These are phyloP conservation scores for Girardinichthys multiradiatus DNA, from an alignment of 2,113 vertebrate species.

Conservation along the genomic window DNA sequence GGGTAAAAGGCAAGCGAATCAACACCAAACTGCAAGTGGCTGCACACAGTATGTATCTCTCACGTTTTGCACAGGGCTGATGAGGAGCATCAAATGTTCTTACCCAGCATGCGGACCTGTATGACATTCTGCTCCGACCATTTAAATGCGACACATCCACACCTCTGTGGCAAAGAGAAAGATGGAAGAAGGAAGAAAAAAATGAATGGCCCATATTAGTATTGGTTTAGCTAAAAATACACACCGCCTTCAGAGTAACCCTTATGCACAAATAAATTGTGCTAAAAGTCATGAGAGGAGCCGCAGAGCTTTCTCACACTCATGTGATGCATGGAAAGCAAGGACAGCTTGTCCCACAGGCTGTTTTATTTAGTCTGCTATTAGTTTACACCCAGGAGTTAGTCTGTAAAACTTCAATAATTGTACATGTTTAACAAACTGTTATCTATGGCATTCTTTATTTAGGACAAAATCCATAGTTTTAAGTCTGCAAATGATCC, in stretches of 20 bases:
- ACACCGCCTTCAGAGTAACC: conserved; percentile 30
- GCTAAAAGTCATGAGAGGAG: conserved; percentile 42
- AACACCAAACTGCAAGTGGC: conserved; percentile 6
- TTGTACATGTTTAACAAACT: not conserved
- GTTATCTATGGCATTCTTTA: not conserved
- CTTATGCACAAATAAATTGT: conserved; percentile 36
- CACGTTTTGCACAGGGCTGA: conserved; percentile 19
- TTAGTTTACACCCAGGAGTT: too few relatives aligned
- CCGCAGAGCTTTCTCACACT: conserved; percentile 24
- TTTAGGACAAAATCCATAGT: not conserved
- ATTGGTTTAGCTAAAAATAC: conserved; percentile 44
- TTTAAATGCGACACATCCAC: conserved; percentile 71
- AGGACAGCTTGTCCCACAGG: conserved; percentile 7
- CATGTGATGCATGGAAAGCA: conserved; percentile 8
- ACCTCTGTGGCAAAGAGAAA: conserved; percentile 61
- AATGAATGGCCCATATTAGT: conserved; percentile 30
- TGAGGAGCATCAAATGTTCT: conserved; percentile 42
- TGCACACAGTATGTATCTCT: not conserved
- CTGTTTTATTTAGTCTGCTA: not conserved
- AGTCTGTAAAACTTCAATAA: not conserved
- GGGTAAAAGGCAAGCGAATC: conserved; percentile 20
- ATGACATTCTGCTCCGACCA: conserved; percentile 72
- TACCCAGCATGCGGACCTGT: conserved; percentile 76
- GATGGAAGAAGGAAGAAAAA: conserved; percentile 9
- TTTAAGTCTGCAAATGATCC: not conserved